Evolutionary conservation across 2,888 invertebrate genomes (phyloP).

Genomic region (Pyrochroa serraticornis): DNA sequence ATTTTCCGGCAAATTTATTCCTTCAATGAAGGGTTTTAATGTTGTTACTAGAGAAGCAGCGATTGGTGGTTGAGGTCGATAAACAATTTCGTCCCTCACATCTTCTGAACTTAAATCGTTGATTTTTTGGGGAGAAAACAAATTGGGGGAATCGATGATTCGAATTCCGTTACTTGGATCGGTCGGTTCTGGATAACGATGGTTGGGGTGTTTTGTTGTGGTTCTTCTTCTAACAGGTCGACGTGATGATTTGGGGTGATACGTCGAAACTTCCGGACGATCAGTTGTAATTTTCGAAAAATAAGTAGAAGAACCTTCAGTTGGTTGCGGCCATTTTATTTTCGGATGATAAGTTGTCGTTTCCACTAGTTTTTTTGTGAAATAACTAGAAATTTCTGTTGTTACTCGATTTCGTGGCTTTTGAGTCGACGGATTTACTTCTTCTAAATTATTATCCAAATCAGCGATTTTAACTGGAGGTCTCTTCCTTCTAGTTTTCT

Average conservation of each 20-base stretch:
- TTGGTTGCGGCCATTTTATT: conserved; percentile 19
- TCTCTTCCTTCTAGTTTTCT: conserved; percentile 14
- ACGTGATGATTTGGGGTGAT: neutral
- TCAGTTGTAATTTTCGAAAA: neutral
- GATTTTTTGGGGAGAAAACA: conserved; percentile 25
- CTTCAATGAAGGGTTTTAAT: conserved; percentile 32
- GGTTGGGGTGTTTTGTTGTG: conserved; percentile 20
- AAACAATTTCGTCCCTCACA: conserved; percentile 28
- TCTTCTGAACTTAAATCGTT: conserved; percentile 33
- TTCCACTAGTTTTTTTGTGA: conserved; percentile 43
- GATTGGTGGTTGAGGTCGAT: conserved; percentile 18
- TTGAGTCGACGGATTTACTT: conserved; percentile 1
- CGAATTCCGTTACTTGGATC: conserved; percentile 35
- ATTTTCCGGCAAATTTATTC: conserved; percentile 40
- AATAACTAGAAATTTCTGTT: conserved; percentile 24
- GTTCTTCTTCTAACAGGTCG: conserved; percentile 18
- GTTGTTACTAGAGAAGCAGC: conserved; percentile 9
- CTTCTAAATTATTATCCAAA: conserved; percentile 12
- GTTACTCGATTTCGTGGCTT: conserved; percentile 35
- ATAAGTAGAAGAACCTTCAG: neutral
- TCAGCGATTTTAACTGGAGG: conserved; percentile 9
- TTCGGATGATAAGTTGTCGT: conserved; percentile 60
- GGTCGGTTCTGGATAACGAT: conserved; percentile 17
- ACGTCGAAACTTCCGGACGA: neutral
- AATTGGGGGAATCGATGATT: conserved; percentile 40